Percentiles rank a stretch among this genome's conserved stretches.
phyloP scores from a whole-genome alignment of 2,888 invertebrate genomes.

The Phorcus lineatus region DNA sequence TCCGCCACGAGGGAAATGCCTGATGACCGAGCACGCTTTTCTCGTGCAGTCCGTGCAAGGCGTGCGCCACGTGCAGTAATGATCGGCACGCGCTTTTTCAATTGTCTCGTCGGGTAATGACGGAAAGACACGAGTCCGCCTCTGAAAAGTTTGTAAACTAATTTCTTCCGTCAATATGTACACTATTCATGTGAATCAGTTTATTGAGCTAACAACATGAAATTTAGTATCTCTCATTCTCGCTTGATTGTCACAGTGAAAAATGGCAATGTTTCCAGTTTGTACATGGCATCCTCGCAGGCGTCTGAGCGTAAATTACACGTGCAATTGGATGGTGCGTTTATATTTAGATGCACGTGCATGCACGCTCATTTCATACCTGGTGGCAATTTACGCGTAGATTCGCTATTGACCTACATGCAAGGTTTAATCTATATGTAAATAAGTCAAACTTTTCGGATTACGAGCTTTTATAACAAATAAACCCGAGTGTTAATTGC shows the following conservation, averaged over 20 bases:
- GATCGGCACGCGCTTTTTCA: constrained; percentile 10
- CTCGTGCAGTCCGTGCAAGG: background rate
- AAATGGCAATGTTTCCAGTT: background rate
- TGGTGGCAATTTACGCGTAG: background rate
- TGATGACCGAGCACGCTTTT: background rate
- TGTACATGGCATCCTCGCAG: background rate
- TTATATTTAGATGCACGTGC: constrained; percentile 6
- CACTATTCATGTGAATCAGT: background rate
- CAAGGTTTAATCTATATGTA: too few species aligned
- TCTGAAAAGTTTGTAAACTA: constrained; percentile 16
- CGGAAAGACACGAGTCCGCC: background rate
- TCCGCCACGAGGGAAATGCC: background rate
- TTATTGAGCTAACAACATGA: background rate
- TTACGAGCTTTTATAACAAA: too few species aligned
- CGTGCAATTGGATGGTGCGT: background rate
- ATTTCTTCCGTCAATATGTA: background rate
- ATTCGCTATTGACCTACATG: too few species aligned
- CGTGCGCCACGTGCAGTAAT: constrained; percentile 5
- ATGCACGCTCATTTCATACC: background rate
- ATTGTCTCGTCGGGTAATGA: background rate
- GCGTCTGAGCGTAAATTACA: background rate
- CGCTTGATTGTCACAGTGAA: background rate
- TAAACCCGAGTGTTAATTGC: too few species aligned
- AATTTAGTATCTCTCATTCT: background rate
- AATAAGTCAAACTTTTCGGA: too few species aligned